These are phyloP conservation scores for Neocrepidodera transversa DNA, from an alignment of 2,888 invertebrate species.

Conservation along the genomic window DNA sequence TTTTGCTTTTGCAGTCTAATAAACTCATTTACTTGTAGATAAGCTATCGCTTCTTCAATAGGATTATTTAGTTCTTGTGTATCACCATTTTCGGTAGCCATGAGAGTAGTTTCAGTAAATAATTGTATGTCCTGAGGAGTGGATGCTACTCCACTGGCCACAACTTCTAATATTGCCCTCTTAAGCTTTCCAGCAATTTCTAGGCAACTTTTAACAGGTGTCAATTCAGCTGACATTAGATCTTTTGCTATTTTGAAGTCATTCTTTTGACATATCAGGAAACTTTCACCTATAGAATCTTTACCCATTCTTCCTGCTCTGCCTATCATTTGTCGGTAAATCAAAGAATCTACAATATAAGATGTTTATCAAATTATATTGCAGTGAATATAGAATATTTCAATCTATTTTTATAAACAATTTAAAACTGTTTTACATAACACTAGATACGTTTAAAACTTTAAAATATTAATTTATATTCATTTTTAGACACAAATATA, in stretches of 20 bases:
- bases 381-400: background rate
- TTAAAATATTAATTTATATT: background rate
- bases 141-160: conserved; percentile 85
- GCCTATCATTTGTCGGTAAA: conserved; percentile 97
- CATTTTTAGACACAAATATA: conserved; percentile 54
- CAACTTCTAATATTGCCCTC: conserved; percentile 79
- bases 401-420: background rate
- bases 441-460: background rate
- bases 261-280: conserved; percentile 82
- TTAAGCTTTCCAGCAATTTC: conserved; percentile 74
- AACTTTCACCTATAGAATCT: conserved; percentile 80
- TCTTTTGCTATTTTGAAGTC: conserved; percentile 75
- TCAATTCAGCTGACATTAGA: conserved; percentile 72
- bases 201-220: conserved; percentile 84
- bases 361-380: background rate
- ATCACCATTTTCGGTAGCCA: conserved; percentile 61
- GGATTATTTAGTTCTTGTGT: conserved; percentile 54
- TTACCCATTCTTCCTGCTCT: conserved; percentile 94
- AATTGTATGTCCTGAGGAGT: conserved; percentile 74
- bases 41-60: conserved; percentile 70
- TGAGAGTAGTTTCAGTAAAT: conserved; percentile 83
- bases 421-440: background rate
- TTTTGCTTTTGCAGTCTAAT: conserved; percentile 69
- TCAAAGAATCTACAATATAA: conserved; percentile 58
- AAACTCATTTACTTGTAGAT: conserved; percentile 82